These are phyloP conservation scores for Oligia latruncula DNA, from an alignment of 2,888 invertebrate species.

Conservation along the genomic window DNA sequence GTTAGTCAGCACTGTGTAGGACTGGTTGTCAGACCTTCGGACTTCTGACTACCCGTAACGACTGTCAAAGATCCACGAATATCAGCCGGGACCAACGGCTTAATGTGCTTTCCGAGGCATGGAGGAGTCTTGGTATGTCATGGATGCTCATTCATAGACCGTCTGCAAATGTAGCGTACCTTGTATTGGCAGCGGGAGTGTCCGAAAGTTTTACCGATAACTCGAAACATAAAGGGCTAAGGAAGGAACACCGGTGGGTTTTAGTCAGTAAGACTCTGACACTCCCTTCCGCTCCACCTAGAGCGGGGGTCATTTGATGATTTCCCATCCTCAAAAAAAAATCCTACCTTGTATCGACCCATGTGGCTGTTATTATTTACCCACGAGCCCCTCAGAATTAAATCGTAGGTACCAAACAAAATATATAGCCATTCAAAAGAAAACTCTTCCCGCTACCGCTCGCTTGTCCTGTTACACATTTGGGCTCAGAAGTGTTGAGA, in stretches of 20 bases:
- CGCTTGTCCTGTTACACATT: conserved; percentile 27
- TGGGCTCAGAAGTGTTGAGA: conserved; percentile 58
- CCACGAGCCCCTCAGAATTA: not conserved
- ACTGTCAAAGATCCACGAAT: not conserved
- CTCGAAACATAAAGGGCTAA: too few relatives aligned
- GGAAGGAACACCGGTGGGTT: too few relatives aligned
- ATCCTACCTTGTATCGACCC: not conserved
- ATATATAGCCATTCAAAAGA: conserved; percentile 29
- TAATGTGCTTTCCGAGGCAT: not conserved
- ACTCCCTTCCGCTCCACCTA: too few relatives aligned
- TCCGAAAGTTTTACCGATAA: too few relatives aligned
- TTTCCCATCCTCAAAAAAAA: too few relatives aligned
- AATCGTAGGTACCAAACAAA: not conserved
- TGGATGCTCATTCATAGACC: not conserved
- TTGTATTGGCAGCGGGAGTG: too few relatives aligned
- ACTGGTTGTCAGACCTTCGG: not conserved
- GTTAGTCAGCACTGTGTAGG: not conserved
- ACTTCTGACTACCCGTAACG: not conserved
- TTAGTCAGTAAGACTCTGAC: too few relatives aligned
- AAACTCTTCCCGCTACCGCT: conserved; percentile 2
- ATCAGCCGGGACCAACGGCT: not conserved
- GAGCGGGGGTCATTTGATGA: too few relatives aligned
- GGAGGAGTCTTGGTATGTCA: not conserved
- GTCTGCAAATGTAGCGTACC: not conserved
- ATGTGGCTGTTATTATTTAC: not conserved